Base-by-base conservation (phyloP, 2,797 vertebrate species). In the Oceanodroma leucorhoa region DNA sequence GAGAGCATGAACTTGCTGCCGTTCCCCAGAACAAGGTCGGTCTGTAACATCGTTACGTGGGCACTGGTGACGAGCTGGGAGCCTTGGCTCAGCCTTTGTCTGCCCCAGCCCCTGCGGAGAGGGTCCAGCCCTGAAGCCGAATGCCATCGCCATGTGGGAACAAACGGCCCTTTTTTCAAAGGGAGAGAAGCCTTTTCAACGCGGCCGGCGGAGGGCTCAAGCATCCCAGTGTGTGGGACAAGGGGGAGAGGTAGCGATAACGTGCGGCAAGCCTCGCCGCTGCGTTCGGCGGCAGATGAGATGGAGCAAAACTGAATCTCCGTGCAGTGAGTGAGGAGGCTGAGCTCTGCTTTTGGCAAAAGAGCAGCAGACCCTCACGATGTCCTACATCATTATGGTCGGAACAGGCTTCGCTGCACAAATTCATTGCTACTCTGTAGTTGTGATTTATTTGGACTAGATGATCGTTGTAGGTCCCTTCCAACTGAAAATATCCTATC, bases 261-360 rank as follows among this genome's bases (percentile, higher is more conserved):
- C 4, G 0, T 3, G 20, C 45, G 20, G 21, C 14, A 10, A 43
- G 60, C 14, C 27, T n/a, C 6, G 8, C 36, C 32, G 0, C 26
- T 3, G 11, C 29, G 0, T 43, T 43, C 2, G 0, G 32, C 20
- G 79, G 45, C 29, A 10, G 65, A 19, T 9, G 66, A 46, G 58
- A 14, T 14, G 76, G 50, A 54, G 41, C 22, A 45, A 30, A 81
- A 22, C 14, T 8, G 1, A 11, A 7, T 26, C 27, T 50, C 17
- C 2, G 1, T 45, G 41, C 3, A 3, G 9, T 1, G 17, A 32
- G 14, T 0, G 15, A 36, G 43, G 34, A 30, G 14, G 30, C 40
- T 53, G 15, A 7, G 62, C 32, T 65, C 40, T 43, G 34, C 36
- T 48, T 51, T 23, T 15, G 45, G 21, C 3, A 5, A 16, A 22